Percentiles rank a stretch among this genome's conserved stretches.
These are phyloP conservation scores for Hemicentrotus pulcherrimus DNA, from an alignment of 35 echinoderm and acorn worm species.

Conservation along the genomic window DNA sequence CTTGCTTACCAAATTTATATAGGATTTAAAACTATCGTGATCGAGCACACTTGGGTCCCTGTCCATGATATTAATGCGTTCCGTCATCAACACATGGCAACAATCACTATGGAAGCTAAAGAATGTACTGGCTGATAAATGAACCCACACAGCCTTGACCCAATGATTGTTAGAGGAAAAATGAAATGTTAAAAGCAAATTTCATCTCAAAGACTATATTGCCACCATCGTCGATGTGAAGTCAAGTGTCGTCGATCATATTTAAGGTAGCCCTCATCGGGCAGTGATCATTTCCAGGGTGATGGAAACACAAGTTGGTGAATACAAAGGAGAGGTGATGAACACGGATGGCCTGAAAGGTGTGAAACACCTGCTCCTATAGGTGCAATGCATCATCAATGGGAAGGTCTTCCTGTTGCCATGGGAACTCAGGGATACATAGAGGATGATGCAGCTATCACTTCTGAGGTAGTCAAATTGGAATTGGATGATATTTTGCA, in stretches of 20 bases:
- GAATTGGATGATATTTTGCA: background rate
- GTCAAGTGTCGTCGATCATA: background rate
- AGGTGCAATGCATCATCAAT: background rate
- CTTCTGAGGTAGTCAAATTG: background rate
- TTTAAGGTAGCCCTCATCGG: background rate
- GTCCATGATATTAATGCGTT: background rate
- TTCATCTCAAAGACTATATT: background rate
- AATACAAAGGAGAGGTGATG: conserved; percentile 29
- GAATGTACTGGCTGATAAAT: background rate
- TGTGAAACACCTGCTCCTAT: background rate
- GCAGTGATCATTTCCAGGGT: conserved; percentile 22
- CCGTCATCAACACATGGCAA: conserved; percentile 21
- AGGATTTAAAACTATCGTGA: background rate
- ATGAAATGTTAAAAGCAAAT: background rate
- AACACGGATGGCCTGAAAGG: background rate
- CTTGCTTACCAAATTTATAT: background rate
- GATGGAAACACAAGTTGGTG: background rate
- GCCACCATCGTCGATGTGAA: background rate
- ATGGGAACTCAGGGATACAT: background rate
- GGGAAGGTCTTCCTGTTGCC: background rate
- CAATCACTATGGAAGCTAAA: background rate
- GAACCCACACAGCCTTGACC: conserved; percentile 15
- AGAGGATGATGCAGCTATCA: conserved; percentile 5
- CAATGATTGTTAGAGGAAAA: background rate
- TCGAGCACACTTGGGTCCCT: background rate